Percentiles rank a stretch among this genome's conserved stretches.
These are phyloP conservation scores for Sitodiplosis mosellana DNA, from an alignment of 1,140 invertebrate species.

Conservation along the genomic window DNA sequence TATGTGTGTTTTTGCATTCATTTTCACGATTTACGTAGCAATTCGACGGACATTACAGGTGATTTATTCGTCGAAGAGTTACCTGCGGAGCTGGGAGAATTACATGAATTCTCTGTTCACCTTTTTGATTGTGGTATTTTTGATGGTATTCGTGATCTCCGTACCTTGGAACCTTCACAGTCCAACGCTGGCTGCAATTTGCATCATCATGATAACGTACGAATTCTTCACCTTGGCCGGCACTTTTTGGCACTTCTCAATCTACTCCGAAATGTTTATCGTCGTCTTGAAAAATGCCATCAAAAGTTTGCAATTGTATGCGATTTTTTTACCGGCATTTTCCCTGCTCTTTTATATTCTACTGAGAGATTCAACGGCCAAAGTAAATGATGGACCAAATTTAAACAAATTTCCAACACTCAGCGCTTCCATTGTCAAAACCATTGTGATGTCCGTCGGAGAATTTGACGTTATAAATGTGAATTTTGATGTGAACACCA, in stretches of 20 bases:
- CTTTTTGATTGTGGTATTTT: not conserved
- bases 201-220: not conserved
- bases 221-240: not conserved
- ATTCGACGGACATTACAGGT: not conserved
- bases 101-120: not conserved
- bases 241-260: not conserved
- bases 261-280: not conserved
- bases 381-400: not conserved
- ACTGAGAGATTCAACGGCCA: not conserved
- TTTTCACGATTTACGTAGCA: not conserved
- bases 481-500: not conserved
- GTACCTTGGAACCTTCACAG: not conserved
- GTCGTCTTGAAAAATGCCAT: not conserved
- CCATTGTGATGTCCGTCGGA: not conserved
- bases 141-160: not conserved
- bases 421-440: not conserved
- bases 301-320: not conserved
- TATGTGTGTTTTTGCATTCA: not conserved
- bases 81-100: not conserved
- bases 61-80: not conserved
- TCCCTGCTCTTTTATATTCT: not conserved
- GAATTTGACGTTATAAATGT: not conserved
- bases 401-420: not conserved
- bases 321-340: not conserved
- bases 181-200: not conserved